phyloP scores from a whole-genome alignment of 1,140 invertebrate genomes.

The Cyrtorhinus lividipennis region DNA sequence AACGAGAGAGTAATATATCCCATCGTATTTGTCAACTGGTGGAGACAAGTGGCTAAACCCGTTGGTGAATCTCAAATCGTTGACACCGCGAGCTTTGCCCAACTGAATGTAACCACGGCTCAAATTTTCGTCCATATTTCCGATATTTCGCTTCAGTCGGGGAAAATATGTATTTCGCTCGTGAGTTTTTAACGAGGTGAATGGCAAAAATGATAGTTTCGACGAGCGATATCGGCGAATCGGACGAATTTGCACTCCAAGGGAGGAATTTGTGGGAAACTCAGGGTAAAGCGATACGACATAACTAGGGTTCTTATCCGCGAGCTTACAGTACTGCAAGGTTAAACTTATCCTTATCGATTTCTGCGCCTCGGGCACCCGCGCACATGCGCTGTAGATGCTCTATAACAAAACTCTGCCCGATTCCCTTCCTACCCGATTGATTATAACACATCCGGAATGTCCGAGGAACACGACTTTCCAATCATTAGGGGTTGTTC shows the following conservation, averaged over 20 bases:
- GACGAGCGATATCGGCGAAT: too few species aligned
- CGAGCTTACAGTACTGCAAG: neutral
- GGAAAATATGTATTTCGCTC: too few species aligned
- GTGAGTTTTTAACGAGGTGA: too few species aligned
- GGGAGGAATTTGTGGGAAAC: too few species aligned
- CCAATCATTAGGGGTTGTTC: too few species aligned
- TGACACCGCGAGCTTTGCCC: constrained; percentile 36
- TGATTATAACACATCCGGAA: too few species aligned
- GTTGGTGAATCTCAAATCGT: constrained; percentile 37
- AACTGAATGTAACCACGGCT: constrained; percentile 49
- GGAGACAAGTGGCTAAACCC: constrained; percentile 42
- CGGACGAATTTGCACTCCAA: too few species aligned
- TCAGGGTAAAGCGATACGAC: neutral
- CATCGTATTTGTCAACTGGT: constrained; percentile 58
- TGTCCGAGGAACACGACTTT: too few species aligned
- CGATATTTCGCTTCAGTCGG: neutral
- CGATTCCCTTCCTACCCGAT: neutral
- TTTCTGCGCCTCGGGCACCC: neutral
- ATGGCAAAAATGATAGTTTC: too few species aligned
- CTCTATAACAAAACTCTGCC: neutral
- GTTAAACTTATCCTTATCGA: neutral
- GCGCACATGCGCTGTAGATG: neutral
- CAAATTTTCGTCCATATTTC: constrained; percentile 46
- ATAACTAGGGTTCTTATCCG: neutral
- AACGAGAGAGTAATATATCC: constrained; percentile 63